A percentile compares a stretch with the other conserved stretches of the same genome.
Conservation (phyloP, 2,113 vertebrate genomes). For the Catagonus wagneri region DNA sequence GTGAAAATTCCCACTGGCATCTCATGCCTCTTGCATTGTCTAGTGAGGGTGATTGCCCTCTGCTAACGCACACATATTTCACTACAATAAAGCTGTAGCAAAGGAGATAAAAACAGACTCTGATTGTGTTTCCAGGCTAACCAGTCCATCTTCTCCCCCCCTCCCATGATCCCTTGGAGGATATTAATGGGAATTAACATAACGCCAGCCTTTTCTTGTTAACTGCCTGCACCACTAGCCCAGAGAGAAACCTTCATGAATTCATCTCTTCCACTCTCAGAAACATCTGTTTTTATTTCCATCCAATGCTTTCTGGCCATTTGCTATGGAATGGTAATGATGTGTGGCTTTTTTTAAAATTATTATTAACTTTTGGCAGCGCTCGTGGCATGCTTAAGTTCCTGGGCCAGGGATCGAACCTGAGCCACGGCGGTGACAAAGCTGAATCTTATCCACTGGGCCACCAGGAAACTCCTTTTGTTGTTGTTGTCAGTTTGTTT, state of each 20-base stretch:
- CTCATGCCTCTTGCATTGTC: slow-evolving; percentile 83
- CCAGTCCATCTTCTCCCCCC: slow-evolving; percentile 82
- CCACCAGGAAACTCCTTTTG: no score
- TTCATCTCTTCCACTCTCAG: not conserved
- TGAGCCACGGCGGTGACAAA: no score
- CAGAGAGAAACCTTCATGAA: slow-evolving; percentile 63
- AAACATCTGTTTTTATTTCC: slow-evolving; percentile 15
- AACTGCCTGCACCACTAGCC: slow-evolving; percentile 67
- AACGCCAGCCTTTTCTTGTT: slow-evolving; percentile 81
- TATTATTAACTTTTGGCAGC: no score
- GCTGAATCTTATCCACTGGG: no score
- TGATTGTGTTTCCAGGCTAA: slow-evolving; percentile 85
- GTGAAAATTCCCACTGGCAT: slow-evolving; percentile 82
- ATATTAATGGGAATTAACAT: slow-evolving; percentile 87
- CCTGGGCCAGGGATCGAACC: no score
- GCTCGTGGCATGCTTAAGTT: no score
- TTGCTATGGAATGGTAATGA: not conserved
- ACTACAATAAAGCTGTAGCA: slow-evolving; percentile 89
- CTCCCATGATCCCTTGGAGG: slow-evolving; percentile 78
- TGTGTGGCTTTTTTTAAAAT: not conserved
- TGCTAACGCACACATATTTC: slow-evolving; percentile 87
- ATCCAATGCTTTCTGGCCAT: not conserved
- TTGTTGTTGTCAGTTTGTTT: no score
- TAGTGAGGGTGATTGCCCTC: slow-evolving; percentile 86
- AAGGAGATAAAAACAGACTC: slow-evolving; percentile 80